phyloP scores from a whole-genome alignment of 1,140 invertebrate species.

The Pantala flavescens region DNA sequence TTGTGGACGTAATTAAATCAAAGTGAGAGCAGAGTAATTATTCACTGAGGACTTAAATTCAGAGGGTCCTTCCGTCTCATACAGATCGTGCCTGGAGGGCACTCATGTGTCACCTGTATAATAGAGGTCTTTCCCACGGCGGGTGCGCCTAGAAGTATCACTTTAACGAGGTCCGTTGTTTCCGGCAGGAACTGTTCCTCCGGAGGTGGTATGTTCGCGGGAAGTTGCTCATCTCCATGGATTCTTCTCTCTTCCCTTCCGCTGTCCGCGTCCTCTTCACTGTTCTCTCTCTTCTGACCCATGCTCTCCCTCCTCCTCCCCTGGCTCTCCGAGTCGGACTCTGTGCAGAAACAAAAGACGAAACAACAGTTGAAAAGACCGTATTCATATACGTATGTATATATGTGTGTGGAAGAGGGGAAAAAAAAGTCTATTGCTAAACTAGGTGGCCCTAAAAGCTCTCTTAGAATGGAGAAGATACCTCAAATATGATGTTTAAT shows the following conservation, averaged over 20 bases:
- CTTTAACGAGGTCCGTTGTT: conserved; percentile 46
- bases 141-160: conserved; percentile 63
- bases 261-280: not conserved
- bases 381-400: too few species aligned
- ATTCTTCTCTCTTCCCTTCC: not conserved
- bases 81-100: too few species aligned
- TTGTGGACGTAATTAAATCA: too few species aligned
- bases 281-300: not conserved
- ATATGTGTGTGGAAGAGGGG: too few species aligned
- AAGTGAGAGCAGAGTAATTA: too few species aligned
- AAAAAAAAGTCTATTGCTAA: too few species aligned
- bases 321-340: not conserved
- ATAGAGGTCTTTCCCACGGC: conserved; percentile 72
- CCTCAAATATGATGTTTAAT: too few species aligned
- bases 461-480: too few species aligned
- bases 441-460: too few species aligned
- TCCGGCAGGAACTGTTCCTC: not conserved
- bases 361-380: not conserved
- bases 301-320: not conserved
- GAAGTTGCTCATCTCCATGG: not conserved
- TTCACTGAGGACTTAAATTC: too few species aligned
- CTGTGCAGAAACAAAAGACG: not conserved
- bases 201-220: not conserved
- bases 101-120: conserved; percentile 47
- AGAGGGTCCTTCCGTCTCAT: too few species aligned